These are phyloP conservation scores for Zoroaster sp. DNA, from an alignment of 53 echinoderm and acorn worm species.

Conservation along the genomic window DNA sequence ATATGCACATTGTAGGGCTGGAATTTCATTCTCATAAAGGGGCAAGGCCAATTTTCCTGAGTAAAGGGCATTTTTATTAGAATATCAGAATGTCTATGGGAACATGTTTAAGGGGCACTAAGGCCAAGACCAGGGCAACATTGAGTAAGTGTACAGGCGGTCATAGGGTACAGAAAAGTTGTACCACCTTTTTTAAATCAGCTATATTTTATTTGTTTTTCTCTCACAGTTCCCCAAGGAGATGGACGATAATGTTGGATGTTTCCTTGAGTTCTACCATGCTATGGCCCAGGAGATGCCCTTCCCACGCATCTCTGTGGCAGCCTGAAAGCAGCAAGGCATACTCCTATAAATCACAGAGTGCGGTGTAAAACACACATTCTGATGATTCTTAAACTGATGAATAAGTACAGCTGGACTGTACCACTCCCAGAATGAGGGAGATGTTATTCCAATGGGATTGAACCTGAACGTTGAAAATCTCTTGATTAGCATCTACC, in stretches of 20 bases:
- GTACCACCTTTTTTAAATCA: no score
- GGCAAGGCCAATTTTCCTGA: neutral
- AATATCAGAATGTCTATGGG: neutral
- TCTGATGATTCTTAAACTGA: slow-evolving; percentile 27
- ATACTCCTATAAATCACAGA: neutral
- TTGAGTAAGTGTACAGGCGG: no score
- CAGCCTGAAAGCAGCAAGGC: slow-evolving; percentile 39
- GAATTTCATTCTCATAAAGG: neutral
- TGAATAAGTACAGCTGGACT: slow-evolving; percentile 29
- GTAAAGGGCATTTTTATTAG: neutral
- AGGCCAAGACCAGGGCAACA: neutral
- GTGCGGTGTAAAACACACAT: slow-evolving; percentile 14
- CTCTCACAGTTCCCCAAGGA: slow-evolving; percentile 54
- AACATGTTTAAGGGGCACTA: neutral
- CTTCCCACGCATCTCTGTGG: slow-evolving; percentile 69
- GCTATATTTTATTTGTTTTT: neutral
- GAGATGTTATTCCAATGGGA: neutral
- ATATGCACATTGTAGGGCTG: neutral
- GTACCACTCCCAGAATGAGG: neutral
- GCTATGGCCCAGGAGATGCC: slow-evolving; percentile 60
- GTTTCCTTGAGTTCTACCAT: slow-evolving; percentile 65
- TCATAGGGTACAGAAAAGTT: no score
- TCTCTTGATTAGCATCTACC: neutral
- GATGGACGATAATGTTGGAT: neutral
- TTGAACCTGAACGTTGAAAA: neutral